A percentile compares a stretch with the other conserved stretches of the same genome.
Conservation (phyloP, 2,113 vertebrate genomes). For the Alces alces region DNA sequence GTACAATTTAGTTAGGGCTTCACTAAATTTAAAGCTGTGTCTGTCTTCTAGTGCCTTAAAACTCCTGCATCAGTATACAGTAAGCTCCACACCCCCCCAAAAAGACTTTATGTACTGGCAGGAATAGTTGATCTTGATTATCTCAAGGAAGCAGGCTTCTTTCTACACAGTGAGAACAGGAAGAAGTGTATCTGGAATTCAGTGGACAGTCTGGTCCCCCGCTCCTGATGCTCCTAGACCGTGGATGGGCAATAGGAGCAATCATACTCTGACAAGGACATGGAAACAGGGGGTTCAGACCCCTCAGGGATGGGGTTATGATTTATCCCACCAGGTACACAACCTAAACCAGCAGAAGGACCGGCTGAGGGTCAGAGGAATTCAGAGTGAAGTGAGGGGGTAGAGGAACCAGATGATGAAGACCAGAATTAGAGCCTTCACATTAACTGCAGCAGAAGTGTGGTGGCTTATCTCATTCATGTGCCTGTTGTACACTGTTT, state of each 20-base stretch:
- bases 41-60: not conserved
- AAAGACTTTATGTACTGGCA: not conserved
- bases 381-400: not conserved
- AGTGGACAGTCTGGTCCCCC: too few relatives aligned
- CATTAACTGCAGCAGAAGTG: not conserved
- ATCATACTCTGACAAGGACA: not conserved
- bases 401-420: not conserved
- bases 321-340: not conserved
- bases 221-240: not conserved
- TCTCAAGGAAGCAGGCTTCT: not conserved
- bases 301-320: not conserved
- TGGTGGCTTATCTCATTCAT: not conserved
- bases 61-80: not conserved
- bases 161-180: not conserved
- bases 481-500: not conserved
- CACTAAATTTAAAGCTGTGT: not conserved
- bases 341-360: not conserved
- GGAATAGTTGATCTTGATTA: not conserved
- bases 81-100: fast-evolving
- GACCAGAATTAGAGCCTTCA: not conserved
- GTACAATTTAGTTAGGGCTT: not conserved
- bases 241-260: not conserved
- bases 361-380: not conserved
- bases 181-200: not conserved
- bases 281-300: not conserved